Percentiles rank a stretch among this genome's conserved stretches.
Evolutionary conservation across 2,113 vertebrate species (phyloP).

Genomic region (Equus przewalskii): DNA sequence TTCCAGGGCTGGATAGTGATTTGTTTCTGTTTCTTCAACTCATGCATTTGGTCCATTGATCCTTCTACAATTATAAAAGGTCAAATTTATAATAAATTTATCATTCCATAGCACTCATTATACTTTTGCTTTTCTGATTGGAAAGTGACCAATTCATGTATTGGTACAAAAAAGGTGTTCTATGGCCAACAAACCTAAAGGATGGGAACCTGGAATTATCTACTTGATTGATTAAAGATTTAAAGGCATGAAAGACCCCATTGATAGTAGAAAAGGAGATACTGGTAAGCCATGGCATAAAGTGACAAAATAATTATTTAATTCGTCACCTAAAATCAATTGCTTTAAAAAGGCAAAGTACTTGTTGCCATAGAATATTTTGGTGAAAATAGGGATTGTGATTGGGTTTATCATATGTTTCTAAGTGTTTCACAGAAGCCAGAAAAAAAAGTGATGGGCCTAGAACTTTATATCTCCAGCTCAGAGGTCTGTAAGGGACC

Average conservation of each 20-base stretch:
- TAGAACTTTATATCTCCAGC: not conserved
- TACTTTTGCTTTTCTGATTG: not conserved
- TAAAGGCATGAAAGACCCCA: not conserved
- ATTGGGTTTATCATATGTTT: not conserved
- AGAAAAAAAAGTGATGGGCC: not conserved
- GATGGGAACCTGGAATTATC: not conserved
- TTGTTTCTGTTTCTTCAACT: not conserved
- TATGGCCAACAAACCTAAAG: not conserved
- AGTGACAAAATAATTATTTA: not conserved
- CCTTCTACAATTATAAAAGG: not conserved
- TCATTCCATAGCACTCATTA: not conserved
- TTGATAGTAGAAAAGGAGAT: not conserved
- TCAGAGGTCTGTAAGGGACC: not conserved
- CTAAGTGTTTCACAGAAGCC: not conserved
- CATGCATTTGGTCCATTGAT: not conserved
- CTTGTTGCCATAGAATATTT: not conserved
- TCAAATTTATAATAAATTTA: not conserved
- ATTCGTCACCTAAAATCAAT: not conserved
- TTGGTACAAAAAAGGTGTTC: not conserved
- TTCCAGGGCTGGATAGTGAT: not conserved
- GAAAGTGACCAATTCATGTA: not conserved
- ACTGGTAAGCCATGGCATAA: not conserved
- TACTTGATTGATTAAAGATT: not conserved
- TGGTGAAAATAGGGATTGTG: not conserved
- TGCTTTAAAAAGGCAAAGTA: not conserved